These are phyloP conservation scores for Hylaeus volcanicus DNA, from an alignment of 1,140 invertebrate species.

Conservation along the genomic window DNA sequence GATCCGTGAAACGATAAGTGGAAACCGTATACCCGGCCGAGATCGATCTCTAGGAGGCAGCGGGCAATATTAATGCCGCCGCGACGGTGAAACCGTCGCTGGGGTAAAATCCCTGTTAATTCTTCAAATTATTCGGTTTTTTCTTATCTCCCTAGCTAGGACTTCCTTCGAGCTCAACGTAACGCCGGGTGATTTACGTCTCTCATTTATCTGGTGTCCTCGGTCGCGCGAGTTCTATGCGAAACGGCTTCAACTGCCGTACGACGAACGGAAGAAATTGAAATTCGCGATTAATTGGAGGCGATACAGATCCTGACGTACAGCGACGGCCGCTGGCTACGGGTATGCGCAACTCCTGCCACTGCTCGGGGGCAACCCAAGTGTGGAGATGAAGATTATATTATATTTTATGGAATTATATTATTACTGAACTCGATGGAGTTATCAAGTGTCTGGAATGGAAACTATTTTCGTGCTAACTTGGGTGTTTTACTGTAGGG, in stretches of 20 bases:
- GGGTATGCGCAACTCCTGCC: too few relatives aligned
- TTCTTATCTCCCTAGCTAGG: background rate
- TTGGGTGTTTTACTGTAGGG: too few relatives aligned
- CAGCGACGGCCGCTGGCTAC: too few relatives aligned
- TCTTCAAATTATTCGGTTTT: conserved; percentile 24
- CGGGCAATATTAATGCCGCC: conserved; percentile 26
- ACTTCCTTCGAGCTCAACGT: background rate
- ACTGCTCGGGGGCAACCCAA: too few relatives aligned
- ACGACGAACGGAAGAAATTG: conserved; percentile 6
- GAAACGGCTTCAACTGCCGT: background rate
- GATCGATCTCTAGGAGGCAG: conserved; percentile 32
- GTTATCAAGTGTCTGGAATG: too few relatives aligned
- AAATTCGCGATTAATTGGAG: background rate
- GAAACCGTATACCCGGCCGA: conserved; percentile 38
- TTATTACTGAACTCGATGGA: too few relatives aligned
- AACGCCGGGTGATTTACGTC: background rate
- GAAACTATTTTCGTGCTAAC: too few relatives aligned
- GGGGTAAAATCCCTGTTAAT: conserved; percentile 24
- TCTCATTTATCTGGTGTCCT: conserved; percentile 19
- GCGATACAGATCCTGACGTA: too few relatives aligned
- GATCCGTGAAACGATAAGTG: conserved; percentile 46
- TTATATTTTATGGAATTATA: too few relatives aligned
- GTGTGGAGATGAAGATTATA: too few relatives aligned
- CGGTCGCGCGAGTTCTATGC: background rate
- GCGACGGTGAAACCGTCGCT: conserved; percentile 1